These are phyloP conservation scores for Istiophorus platypterus DNA, from an alignment of 2,113 vertebrate species.

Conservation along the genomic window DNA sequence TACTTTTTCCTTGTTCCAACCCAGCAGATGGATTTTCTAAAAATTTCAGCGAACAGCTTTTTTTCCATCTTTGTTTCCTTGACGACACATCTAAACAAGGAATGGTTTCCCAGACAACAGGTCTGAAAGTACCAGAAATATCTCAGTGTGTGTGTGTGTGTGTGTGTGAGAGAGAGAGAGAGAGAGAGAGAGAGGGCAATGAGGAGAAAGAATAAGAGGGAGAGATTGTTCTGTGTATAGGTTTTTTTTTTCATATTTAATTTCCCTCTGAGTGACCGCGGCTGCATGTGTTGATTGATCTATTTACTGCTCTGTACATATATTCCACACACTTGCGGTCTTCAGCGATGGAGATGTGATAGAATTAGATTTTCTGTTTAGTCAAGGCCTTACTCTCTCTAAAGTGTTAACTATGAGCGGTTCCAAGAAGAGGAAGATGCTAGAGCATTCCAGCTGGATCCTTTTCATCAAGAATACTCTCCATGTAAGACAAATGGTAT, in stretches of 20 bases:
- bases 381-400: conserved; percentile 37
- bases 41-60: conserved; percentile 77
- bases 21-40: conserved; percentile 81
- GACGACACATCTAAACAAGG: conserved; percentile 86
- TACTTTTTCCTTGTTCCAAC: conserved; percentile 73
- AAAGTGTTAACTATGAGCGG: conserved; percentile 32
- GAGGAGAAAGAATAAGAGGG: conserved; percentile 45
- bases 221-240: conserved; percentile 7
- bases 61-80: conserved; percentile 83
- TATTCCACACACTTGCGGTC: conserved; percentile 13
- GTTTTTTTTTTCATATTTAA: conserved; percentile 4
- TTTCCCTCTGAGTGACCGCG: conserved; percentile 9
- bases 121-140: conserved; percentile 76
- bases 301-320: conserved; percentile 43
- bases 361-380: conserved; percentile 59
- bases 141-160: conserved; percentile 42
- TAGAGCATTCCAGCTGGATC: conserved; percentile 44
- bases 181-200: conserved; percentile 23
- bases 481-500: conserved; percentile 56
- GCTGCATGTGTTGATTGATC: conserved; percentile 44
- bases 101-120: conserved; percentile 85
- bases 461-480: conserved; percentile 58
- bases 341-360: conserved; percentile 28
- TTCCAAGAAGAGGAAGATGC: conserved; percentile 29
- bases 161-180: conserved; percentile 42